These are phyloP conservation scores for Crocallis elinguaria DNA, from an alignment of 2,888 invertebrate genomes.

Conservation along the genomic window DNA sequence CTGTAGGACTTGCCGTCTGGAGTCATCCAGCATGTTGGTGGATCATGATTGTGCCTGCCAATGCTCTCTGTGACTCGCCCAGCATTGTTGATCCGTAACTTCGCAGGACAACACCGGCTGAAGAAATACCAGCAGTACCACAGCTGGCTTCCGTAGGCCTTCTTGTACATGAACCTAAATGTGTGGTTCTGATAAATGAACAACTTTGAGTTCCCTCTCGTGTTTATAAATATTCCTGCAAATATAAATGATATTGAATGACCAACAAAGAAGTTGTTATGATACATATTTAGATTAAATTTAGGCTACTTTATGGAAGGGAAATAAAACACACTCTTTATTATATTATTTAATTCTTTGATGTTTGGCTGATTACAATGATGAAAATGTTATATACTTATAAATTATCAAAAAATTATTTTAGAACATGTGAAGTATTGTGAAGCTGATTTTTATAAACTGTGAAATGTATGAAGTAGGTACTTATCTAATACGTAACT, in stretches of 20 bases:
- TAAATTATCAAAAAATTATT: neutral
- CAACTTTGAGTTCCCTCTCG: constrained; percentile 78
- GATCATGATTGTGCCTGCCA: constrained; percentile 78
- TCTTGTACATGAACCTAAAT: constrained; percentile 81
- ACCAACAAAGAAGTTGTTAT: too few species aligned
- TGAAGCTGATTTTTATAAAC: constrained; percentile 8
- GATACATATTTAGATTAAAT: neutral
- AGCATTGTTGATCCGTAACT: constrained; percentile 74
- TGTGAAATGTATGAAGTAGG: too few species aligned
- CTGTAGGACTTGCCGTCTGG: constrained; percentile 79
- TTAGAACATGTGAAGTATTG: too few species aligned
- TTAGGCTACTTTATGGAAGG: constrained; percentile 36
- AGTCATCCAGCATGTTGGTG: constrained; percentile 81
- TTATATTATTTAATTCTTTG: neutral
- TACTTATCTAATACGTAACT: too few species aligned
- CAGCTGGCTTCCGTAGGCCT: constrained; percentile 79
- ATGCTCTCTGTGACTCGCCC: constrained; percentile 77
- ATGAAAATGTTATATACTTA: neutral
- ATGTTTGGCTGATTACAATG: neutral
- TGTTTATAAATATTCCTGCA: constrained; percentile 81
- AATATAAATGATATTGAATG: constrained; percentile 42
- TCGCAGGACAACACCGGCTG: constrained; percentile 78
- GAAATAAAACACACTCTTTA: constrained; percentile 48
- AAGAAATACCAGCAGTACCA: constrained; percentile 84
- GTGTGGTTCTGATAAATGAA: constrained; percentile 82